Evolutionary conservation across 2,888 invertebrate genomes (phyloP).

Genomic region (Alviniconcha strummeri): DNA sequence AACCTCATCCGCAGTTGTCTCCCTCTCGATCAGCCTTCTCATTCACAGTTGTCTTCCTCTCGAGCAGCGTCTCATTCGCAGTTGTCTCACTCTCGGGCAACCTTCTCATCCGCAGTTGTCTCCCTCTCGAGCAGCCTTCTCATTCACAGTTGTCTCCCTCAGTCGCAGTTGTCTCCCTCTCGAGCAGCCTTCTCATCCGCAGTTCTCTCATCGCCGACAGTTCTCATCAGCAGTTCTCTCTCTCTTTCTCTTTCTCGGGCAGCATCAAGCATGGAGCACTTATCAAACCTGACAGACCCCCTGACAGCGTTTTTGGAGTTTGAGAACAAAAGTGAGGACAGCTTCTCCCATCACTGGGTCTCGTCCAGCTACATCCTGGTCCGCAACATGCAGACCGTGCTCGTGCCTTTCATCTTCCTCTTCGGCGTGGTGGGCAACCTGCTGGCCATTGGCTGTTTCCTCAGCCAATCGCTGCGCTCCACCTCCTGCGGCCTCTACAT

Average conservation of each 20-base stretch:
- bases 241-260: not conserved
- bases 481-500: slow-evolving; percentile 87
- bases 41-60: too few relatives aligned
- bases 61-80: too few relatives aligned
- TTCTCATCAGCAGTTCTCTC: too few relatives aligned
- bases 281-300: slow-evolving; percentile 30
- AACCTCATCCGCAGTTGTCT: too few relatives aligned
- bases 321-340: not conserved
- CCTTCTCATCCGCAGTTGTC: too few relatives aligned
- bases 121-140: too few relatives aligned
- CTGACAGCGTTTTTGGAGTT: not conserved
- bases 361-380: slow-evolving; percentile 30
- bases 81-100: too few relatives aligned
- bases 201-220: too few relatives aligned
- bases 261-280: slow-evolving; percentile 9
- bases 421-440: slow-evolving; percentile 38
- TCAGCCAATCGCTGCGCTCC: slow-evolving; percentile 72
- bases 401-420: slow-evolving; percentile 38
- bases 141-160: too few relatives aligned
- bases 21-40: too few relatives aligned
- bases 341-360: not conserved
- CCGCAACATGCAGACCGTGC: slow-evolving; percentile 31
- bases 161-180: too few relatives aligned
- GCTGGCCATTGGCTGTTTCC: slow-evolving; percentile 35
- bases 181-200: too few relatives aligned